Evolutionary conservation across 2,888 invertebrate genomes (phyloP).

Genomic region (Sialis lutaria): DNA sequence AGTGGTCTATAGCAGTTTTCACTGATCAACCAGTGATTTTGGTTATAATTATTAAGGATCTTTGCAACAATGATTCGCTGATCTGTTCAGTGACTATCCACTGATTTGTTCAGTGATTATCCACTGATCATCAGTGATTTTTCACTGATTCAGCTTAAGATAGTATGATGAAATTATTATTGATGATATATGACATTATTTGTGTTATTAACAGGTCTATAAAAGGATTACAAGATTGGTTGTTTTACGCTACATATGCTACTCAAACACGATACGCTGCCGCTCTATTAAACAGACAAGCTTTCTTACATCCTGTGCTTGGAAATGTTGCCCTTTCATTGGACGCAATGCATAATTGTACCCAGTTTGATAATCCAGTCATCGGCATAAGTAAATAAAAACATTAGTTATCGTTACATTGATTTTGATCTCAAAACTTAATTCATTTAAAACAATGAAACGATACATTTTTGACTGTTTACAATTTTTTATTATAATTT

Average conservation of each 20-base stretch:
- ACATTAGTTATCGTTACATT: no score
- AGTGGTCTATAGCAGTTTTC: no score
- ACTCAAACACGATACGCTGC: constrained; percentile 68
- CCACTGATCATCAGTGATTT: no score
- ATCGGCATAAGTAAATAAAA: no score
- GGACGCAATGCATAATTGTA: constrained; percentile 36
- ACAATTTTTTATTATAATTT: constrained; percentile 15
- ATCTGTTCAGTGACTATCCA: no score
- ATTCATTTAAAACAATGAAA: constrained; percentile 30
- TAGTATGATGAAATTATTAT: not conserved
- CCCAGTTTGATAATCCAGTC: constrained; percentile 10
- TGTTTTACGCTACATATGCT: constrained; percentile 61
- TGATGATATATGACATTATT: not conserved
- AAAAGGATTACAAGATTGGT: constrained; percentile 64
- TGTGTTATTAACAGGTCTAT: constrained; percentile 39
- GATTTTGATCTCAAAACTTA: constrained; percentile 15
- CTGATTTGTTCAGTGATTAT: no score
- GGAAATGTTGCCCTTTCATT: constrained; percentile 17
- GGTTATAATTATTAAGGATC: no score
- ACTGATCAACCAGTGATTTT: no score
- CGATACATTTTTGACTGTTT: constrained; percentile 23
- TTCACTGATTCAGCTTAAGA: no score
- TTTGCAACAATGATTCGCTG: no score
- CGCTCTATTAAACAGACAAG: constrained; percentile 51
- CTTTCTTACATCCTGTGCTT: constrained; percentile 36